These are phyloP conservation scores for Zosterops lateralis DNA, from an alignment of 2,113 vertebrate genomes.

Conservation along the genomic window DNA sequence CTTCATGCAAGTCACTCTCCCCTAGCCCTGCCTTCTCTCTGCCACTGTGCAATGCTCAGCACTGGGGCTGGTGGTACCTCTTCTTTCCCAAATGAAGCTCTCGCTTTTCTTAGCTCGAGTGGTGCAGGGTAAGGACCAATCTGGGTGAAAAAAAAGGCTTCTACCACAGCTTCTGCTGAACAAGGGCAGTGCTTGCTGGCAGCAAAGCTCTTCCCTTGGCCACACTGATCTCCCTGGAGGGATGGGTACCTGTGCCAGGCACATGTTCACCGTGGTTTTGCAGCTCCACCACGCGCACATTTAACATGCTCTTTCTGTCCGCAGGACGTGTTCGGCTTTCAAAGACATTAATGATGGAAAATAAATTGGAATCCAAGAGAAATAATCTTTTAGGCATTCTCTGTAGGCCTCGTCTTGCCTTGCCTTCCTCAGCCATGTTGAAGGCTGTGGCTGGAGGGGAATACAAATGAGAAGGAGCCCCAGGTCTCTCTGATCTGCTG, in stretches of 20 bases:
- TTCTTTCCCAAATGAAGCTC: background rate
- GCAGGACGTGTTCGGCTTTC: conserved; percentile 58
- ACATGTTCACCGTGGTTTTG: accelerated
- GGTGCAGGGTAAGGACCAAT: accelerated
- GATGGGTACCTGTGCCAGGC: background rate
- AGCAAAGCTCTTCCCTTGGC: background rate
- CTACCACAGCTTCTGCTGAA: background rate
- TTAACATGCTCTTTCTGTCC: conserved; percentile 48
- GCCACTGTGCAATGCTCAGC: background rate
- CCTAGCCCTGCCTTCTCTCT: background rate
- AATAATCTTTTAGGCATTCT: conserved; percentile 69
- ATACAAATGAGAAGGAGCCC: conserved; percentile 65
- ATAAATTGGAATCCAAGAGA: conserved; percentile 73
- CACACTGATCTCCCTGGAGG: accelerated
- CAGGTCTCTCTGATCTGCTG: background rate
- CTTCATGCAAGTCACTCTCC: background rate
- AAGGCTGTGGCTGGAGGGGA: conserved; percentile 57
- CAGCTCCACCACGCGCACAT: accelerated
- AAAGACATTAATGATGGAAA: conserved; percentile 76
- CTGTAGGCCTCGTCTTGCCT: conserved; percentile 64
- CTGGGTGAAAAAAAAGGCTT: background rate
- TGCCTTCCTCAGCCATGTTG: conserved; percentile 57
- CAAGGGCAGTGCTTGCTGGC: background rate
- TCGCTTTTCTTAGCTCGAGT: accelerated
- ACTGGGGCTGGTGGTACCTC: background rate